A percentile compares a stretch with the other conserved stretches of the same genome.
Conservation (phyloP, 2,113 vertebrate species). For the Odocoileus virginianus region DNA sequence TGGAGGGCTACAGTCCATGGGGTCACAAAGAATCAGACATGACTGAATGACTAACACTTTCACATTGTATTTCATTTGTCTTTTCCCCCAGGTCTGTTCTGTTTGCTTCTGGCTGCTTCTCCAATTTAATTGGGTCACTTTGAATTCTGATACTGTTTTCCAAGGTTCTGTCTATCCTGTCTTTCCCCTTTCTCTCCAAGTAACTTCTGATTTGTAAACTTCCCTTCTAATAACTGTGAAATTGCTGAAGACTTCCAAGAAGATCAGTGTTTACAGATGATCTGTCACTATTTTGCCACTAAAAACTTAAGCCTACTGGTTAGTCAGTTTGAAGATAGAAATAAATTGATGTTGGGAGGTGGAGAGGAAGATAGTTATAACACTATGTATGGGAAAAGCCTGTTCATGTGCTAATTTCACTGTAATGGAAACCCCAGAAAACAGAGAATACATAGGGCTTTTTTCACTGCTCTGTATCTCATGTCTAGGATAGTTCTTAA, state of each 20-base stretch:
- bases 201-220: constrained; percentile 53
- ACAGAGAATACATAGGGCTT: not conserved
- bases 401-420: not conserved
- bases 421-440: not conserved
- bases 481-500: not conserved
- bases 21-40: not conserved
- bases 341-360: not conserved
- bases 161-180: constrained; percentile 7
- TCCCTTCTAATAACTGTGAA: constrained; percentile 40
- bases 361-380: not conserved
- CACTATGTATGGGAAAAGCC: not conserved
- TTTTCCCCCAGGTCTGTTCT: not conserved
- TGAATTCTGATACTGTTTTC: constrained; percentile 31
- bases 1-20: not conserved
- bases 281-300: constrained; percentile 53
- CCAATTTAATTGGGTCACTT: constrained; percentile 14
- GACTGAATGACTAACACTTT: not conserved
- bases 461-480: not conserved
- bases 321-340: constrained; percentile 21
- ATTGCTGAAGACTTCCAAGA: constrained; percentile 26
- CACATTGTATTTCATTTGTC: not conserved
- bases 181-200: constrained; percentile 19
- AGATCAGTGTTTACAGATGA: constrained; percentile 40
- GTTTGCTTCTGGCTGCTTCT: constrained; percentile 29
- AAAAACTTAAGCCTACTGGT: constrained; percentile 31